Conservation (phyloP, 2,888 invertebrate species). For the Cantharis rufa region DNA sequence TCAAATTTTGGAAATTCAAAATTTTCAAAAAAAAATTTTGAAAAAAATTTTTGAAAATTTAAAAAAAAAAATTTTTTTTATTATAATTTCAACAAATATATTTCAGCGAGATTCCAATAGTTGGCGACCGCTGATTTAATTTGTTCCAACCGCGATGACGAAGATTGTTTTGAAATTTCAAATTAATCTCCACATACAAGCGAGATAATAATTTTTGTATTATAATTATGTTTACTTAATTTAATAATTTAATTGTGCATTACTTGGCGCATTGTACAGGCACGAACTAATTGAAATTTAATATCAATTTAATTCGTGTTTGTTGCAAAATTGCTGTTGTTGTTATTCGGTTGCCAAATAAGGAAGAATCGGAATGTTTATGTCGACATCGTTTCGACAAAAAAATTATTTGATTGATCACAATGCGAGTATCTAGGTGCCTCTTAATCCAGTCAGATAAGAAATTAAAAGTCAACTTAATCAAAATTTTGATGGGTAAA, state of each 20-base stretch:
- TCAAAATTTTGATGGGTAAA: not conserved
- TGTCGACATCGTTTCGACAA: not conserved
- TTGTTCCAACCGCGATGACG: not conserved
- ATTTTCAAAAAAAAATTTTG: no score
- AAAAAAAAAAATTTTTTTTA: no score
- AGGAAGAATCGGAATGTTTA: not conserved
- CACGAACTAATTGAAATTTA: slow-evolving; percentile 1
- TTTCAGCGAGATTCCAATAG: no score
- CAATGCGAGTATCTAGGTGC: not conserved
- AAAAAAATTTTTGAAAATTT: no score
- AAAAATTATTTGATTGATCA: not conserved
- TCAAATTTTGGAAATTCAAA: no score
- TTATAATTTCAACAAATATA: no score
- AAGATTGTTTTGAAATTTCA: not conserved
- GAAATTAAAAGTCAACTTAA: not conserved
- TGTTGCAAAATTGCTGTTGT: not conserved
- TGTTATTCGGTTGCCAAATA: not conserved
- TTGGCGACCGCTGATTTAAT: not conserved
- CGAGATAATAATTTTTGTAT: not conserved
- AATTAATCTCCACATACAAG: not conserved
- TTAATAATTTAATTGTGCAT: not conserved
- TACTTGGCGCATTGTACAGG: not conserved
- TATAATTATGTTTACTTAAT: not conserved
- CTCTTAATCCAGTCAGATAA: not conserved
- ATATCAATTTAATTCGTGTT: not conserved